Conservation (phyloP, 2,113 vertebrate genomes). For the Colaptes auratus region DNA sequence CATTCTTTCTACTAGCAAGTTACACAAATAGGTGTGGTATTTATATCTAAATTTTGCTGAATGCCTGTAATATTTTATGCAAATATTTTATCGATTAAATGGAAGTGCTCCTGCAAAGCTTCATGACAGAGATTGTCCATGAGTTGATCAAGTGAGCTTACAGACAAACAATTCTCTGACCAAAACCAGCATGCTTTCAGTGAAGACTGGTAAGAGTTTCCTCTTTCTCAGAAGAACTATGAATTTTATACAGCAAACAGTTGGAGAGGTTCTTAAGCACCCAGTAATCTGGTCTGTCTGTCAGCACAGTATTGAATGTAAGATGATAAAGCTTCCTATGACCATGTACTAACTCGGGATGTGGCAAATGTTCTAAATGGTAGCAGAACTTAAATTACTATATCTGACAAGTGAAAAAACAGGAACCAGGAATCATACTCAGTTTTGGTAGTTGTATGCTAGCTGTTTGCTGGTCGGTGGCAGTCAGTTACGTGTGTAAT, state of each 20-base stretch:
- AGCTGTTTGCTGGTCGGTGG: conserved; percentile 81
- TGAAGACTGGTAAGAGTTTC: conserved; percentile 9
- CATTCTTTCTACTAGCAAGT: background rate
- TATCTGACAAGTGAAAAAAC: conserved; percentile 76
- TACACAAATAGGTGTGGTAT: conserved; percentile 35
- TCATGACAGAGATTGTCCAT: background rate
- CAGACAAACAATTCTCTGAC: background rate
- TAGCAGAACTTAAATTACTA: conserved; percentile 81
- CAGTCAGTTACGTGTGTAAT: conserved; percentile 84
- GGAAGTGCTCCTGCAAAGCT: conserved; percentile 16
- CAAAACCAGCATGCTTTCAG: background rate
- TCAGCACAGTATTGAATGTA: conserved; percentile 70
- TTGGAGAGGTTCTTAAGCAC: conserved; percentile 3
- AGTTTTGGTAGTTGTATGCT: conserved; percentile 62
- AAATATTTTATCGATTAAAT: conserved; percentile 4
- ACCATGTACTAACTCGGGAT: conserved; percentile 62
- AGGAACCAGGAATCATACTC: conserved; percentile 65
- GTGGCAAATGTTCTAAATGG: conserved; percentile 71
- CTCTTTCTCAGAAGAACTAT: conserved; percentile 12
- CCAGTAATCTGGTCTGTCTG: conserved; percentile 46
- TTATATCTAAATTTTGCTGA: conserved; percentile 42
- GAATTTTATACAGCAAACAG: background rate
- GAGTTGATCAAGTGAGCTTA: conserved; percentile 4
- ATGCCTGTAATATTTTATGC: conserved; percentile 12
- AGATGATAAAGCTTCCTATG: conserved; percentile 68